These are phyloP conservation scores for Argyresthia albistria DNA, from an alignment of 2,888 invertebrate genomes.

Conservation along the genomic window DNA sequence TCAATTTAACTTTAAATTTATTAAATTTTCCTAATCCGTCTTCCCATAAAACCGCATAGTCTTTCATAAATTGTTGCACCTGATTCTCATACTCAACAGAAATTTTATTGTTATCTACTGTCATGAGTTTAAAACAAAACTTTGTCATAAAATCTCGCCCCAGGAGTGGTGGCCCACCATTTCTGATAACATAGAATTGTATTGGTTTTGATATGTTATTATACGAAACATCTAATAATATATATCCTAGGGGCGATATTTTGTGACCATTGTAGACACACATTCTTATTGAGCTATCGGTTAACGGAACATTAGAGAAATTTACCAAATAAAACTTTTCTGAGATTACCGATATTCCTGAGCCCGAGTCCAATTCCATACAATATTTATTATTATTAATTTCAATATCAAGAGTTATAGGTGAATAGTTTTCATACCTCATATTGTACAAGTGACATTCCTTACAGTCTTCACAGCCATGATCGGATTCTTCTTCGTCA, in stretches of 20 bases:
- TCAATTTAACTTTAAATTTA: constrained; percentile 5
- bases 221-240: background rate
- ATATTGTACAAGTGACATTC: constrained; percentile 8
- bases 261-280: constrained; percentile 10
- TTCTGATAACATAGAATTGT: constrained; percentile 5
- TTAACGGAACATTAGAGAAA: background rate
- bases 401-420: background rate
- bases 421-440: constrained; percentile 6
- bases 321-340: background rate
- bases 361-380: constrained; percentile 9
- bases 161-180: constrained; percentile 3
- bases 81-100: background rate
- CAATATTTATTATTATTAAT: background rate
- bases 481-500: background rate
- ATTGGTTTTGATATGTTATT: background rate
- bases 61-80: background rate
- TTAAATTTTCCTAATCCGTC: constrained; percentile 9
- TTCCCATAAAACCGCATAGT: background rate
- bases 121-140: background rate
- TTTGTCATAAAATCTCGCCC: constrained; percentile 8
- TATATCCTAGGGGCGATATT: constrained; percentile 7
- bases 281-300: background rate
- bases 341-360: background rate
- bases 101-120: background rate
- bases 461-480: background rate